A percentile compares a stretch with the other conserved stretches of the same genome.
phyloP scores from a whole-genome alignment of 1,140 invertebrate genomes.

The Lepidurus arcticus region DNA sequence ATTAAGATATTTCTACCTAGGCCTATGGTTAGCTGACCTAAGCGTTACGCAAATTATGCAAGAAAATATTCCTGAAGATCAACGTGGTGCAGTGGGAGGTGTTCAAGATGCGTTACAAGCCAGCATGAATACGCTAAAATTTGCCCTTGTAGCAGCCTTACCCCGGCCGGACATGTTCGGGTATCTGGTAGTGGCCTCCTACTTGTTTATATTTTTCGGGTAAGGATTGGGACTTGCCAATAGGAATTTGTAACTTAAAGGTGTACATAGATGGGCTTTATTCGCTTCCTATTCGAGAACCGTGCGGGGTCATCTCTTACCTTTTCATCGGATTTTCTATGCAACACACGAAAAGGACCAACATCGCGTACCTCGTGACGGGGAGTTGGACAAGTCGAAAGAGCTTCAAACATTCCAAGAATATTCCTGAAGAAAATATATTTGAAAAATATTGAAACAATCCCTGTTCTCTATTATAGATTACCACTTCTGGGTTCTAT shows the following conservation, averaged over 20 bases:
- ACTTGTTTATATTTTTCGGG: constrained; percentile 31
- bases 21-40: constrained; percentile 56
- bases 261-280: constrained; percentile 30
- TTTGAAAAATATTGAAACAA: too few species aligned
- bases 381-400: not conserved
- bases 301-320: constrained; percentile 32
- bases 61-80: constrained; percentile 48
- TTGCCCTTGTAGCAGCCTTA: constrained; percentile 47
- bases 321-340: constrained; percentile 28
- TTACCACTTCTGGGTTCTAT: too few species aligned
- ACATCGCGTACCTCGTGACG: not conserved
- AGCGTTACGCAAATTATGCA: constrained; percentile 55
- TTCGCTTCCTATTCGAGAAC: constrained; percentile 34
- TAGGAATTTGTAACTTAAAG: not conserved
- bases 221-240: not conserved
- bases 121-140: constrained; percentile 52
- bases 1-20: constrained; percentile 34
- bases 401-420: not conserved
- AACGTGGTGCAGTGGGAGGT: constrained; percentile 53
- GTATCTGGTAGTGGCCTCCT: constrained; percentile 30
- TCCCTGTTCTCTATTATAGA: too few species aligned
- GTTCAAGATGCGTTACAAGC: constrained; percentile 53
- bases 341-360: not conserved
- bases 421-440: too few species aligned
- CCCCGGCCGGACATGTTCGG: constrained; percentile 34